Base-by-base conservation (phyloP, 2,113 vertebrate genomes). In the Maccullochella peelii region DNA sequence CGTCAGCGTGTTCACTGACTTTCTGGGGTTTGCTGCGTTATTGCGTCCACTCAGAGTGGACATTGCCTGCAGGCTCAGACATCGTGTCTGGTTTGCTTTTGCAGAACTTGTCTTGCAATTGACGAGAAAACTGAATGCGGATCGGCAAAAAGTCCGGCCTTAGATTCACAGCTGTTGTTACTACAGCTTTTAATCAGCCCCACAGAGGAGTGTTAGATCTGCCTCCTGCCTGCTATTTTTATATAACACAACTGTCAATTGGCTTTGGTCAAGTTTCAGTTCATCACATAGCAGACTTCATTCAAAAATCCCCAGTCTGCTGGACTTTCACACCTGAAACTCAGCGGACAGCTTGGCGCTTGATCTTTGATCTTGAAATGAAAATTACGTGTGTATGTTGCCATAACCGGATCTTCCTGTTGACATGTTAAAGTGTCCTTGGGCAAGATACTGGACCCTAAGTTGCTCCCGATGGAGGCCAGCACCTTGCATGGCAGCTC, bases 151-250 rank as follows among this genome's bases (percentile, higher is more conserved):
- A 15, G 27, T 2, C 20, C 25, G 30, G 33, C 33, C 18, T 65
- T 21, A 6, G 9, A 50, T 49, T 62, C 57, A 33, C 42, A 11
- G 15, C 65, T 71, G 33, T 23, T 38, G 23, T 36, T 59, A 49
- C 40, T 7, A 6, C 54, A 49, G 14, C 18, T 38, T 58, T 36
- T 21, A 47, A 47, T 7, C 38, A 58, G 36, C 52, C 10, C 30
- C 23, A 27, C 8, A 61, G 59, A 63, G 30, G 5, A 54, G 18
- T 36, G 36, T 33, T n/a, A 7, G 21, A 36, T 63, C 21, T 23
- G 38, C 16, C 23, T 73, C 42, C 40, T 81, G 68, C 74, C 50
- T 77, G 68, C 74, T 73, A 69, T 6, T 77, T 65, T 57, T 27
- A 63, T 63, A 62, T 55, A 55, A 47, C 27, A 52, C 62, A 49